Conservation (phyloP, 2,888 invertebrate species). For the Lasioglossum vierecki region DNA sequence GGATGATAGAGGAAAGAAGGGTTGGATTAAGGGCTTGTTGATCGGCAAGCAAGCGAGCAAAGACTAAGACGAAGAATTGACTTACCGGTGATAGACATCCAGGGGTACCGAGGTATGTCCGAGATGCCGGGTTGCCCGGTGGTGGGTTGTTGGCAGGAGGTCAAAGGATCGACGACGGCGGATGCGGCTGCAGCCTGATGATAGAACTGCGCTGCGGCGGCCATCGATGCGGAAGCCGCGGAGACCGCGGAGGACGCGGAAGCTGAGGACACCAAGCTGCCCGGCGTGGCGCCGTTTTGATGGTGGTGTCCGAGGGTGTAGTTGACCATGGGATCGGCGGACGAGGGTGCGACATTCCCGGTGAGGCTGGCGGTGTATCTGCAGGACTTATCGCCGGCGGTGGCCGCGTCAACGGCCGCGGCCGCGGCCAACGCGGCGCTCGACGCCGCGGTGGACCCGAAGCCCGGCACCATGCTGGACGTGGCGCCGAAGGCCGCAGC, state of each 20-base stretch:
- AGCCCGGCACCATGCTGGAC: constrained; percentile 87
- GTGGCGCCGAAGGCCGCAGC: constrained; percentile 88
- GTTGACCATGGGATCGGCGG: constrained; percentile 92
- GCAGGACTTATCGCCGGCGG: constrained; percentile 91
- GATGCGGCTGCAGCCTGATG: constrained; percentile 92
- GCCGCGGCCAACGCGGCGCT: constrained; percentile 86
- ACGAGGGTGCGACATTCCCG: constrained; percentile 86
- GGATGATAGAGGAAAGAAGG: background rate
- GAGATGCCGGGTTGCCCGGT: constrained; percentile 93
- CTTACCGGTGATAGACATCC: constrained; percentile 98
- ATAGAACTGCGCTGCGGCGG: constrained; percentile 93
- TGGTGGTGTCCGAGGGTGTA: constrained; percentile 91
- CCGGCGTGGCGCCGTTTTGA: constrained; percentile 86
- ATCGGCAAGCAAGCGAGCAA: background rate
- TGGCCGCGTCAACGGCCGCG: constrained; percentile 88
- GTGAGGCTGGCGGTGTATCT: constrained; percentile 89
- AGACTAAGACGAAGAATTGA: constrained; percentile 60
- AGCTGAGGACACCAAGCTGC: constrained; percentile 83
- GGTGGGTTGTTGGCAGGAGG: constrained; percentile 91
- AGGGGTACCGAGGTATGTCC: constrained; percentile 96
- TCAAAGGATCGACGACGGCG: constrained; percentile 93
- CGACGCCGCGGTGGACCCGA: constrained; percentile 85
- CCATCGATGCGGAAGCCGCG: constrained; percentile 88
- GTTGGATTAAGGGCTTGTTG: background rate
- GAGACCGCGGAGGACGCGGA: constrained; percentile 89